These are phyloP conservation scores for Mandrillus leucophaeus DNA, from an alignment of 2,113 vertebrate species.

Conservation along the genomic window DNA sequence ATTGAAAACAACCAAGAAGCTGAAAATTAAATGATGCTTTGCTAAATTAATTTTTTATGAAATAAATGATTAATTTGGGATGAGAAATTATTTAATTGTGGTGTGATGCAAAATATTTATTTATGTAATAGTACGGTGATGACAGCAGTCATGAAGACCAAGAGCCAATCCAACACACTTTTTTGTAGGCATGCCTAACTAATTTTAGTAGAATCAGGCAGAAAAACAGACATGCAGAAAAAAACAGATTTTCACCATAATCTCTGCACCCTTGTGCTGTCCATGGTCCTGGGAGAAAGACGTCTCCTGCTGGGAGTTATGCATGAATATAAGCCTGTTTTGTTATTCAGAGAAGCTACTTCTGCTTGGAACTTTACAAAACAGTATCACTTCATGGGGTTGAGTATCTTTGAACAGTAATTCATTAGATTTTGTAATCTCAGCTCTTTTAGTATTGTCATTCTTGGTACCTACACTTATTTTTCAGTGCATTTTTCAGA, in stretches of 20 bases:
- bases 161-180: not conserved
- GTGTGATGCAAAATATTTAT: not conserved
- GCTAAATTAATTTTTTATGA: not conserved
- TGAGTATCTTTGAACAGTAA: not conserved
- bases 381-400: not conserved
- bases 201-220: not conserved
- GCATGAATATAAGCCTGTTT: not conserved
- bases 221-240: not conserved
- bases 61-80: not conserved
- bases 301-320: not conserved
- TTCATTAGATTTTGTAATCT: not conserved
- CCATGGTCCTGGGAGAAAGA: not conserved
- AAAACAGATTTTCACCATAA: not conserved
- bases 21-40: not conserved
- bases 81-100: not conserved
- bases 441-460: not conserved
- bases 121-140: not conserved
- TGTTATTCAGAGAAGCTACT: not conserved
- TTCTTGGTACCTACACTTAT: not conserved
- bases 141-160: not conserved
- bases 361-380: not conserved
- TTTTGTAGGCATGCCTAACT: not conserved
- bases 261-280: not conserved
- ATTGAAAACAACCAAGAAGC: not conserved
- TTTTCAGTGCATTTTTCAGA: conserved; percentile 9